Evolutionary conservation across 2,797 vertebrate species (phyloP).

Genomic region (Catamblyrhynchus diadema): DNA sequence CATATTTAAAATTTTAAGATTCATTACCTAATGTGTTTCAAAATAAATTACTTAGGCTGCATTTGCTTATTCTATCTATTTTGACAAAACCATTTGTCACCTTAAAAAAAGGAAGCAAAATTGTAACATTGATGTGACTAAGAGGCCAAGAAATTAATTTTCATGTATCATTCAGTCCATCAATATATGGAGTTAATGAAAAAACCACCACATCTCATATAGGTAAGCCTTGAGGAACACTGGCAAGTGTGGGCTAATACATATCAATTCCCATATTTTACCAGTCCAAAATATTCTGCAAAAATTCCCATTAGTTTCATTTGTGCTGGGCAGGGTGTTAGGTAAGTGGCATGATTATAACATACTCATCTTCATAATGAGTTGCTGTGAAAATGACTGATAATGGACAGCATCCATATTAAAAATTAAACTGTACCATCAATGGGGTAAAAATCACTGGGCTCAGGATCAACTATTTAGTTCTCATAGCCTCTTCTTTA

Average conservation of each 20-base stretch:
- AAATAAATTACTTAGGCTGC: not conserved
- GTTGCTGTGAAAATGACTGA: not conserved
- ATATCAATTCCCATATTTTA: not conserved
- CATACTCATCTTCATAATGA: not conserved
- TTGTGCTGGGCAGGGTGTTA: not conserved
- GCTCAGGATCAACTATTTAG: not conserved
- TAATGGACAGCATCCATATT: not conserved
- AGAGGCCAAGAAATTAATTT: not conserved
- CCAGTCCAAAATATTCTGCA: not conserved
- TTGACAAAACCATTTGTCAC: not conserved
- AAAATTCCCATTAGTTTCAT: not conserved
- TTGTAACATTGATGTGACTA: fast-evolving
- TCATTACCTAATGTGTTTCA: not conserved
- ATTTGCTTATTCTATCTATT: not conserved
- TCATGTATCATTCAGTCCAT: not conserved
- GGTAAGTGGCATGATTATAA: not conserved
- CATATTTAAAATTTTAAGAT: not conserved
- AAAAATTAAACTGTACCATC: not conserved
- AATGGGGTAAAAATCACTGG: not conserved
- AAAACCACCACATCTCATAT: fast-evolving
- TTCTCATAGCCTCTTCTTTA: not conserved
- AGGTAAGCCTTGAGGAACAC: not conserved
- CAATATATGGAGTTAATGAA: not conserved
- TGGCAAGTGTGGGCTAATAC: not conserved
- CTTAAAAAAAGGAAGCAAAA: not conserved